Percentiles rank a stretch among this genome's conserved stretches.
Conservation (phyloP, 2,888 invertebrate species). For the Sipha maydis region DNA sequence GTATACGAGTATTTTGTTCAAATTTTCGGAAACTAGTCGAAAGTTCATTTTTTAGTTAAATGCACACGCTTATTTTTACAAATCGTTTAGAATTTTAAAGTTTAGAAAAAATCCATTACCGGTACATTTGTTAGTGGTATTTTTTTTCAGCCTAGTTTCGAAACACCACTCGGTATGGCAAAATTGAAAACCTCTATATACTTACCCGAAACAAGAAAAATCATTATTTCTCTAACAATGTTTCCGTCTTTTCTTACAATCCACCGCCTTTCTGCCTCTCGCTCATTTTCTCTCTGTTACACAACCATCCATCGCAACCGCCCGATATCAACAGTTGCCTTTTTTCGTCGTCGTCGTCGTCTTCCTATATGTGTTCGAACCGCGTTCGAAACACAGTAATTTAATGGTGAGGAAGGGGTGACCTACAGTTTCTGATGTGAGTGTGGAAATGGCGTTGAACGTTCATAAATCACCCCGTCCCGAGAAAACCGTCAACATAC, state of each 20-base stretch:
- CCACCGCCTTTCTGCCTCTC: not conserved
- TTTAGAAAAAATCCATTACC: slow-evolving; percentile 51
- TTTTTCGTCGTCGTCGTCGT: slow-evolving; percentile 30
- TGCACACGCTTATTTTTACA: slow-evolving; percentile 43
- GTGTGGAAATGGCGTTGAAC: slow-evolving; percentile 60
- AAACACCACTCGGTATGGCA: slow-evolving; percentile 32
- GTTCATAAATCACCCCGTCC: slow-evolving; percentile 56
- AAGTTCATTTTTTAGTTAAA: slow-evolving; percentile 42
- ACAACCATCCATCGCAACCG: not conserved
- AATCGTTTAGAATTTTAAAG: slow-evolving; percentile 45
- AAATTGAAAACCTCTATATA: slow-evolving; percentile 55
- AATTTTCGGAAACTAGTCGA: slow-evolving; percentile 3
- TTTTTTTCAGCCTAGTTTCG: slow-evolving; percentile 1
- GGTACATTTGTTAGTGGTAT: not conserved
- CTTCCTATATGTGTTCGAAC: slow-evolving; percentile 12
- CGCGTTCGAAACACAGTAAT: slow-evolving; percentile 48
- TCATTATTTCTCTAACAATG: slow-evolving; percentile 56
- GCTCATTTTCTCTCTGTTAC: not conserved
- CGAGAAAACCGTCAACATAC: slow-evolving; percentile 53
- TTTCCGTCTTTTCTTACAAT: slow-evolving; percentile 30
- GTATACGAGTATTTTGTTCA: not conserved
- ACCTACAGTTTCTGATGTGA: slow-evolving; percentile 21
- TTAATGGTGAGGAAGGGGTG: not conserved
- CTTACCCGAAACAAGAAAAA: slow-evolving; percentile 51
- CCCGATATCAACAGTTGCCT: slow-evolving; percentile 57